Evolutionary conservation across 2,797 vertebrate genomes (phyloP), one percentile per base, ranked within the genome.

Genomic region (Coilia nasus): DNA sequence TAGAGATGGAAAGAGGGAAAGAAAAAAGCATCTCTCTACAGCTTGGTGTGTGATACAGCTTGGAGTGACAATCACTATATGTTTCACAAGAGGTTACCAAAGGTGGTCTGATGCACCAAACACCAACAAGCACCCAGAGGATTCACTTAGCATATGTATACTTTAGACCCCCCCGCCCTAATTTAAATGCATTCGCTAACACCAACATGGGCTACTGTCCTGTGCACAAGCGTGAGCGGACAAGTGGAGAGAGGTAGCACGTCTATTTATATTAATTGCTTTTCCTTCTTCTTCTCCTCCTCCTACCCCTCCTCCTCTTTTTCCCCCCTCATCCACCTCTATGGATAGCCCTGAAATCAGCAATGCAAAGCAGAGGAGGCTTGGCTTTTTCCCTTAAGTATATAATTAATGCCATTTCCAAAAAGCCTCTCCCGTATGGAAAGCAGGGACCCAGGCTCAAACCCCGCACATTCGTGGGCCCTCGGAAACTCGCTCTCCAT

Each of bases 341-440:
- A 90, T 90, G 89, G 90, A 91, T 92, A 75, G 67, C 56, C 93
- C 92, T 94, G 50, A 54, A 54, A 96, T 95, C 94, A 95, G 94
- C 93, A 95, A 95, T 96, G 95, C 94, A 96, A 96, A 96, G 93
- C 88, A 95, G 94, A 93, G 84, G 88, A 90, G 89, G 92, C 91
- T 91, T 91, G 91, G 88, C 91, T 93, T 93, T 93, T 93, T 91
- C 90, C 92, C 91, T 91, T 94, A 94, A 96, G 94, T 94, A 94
- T 95, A 93, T 95, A 95, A 96, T 96, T 96, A 95, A 95, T 94
- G 94, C 94, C 92, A 94, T 95, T 95, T 95, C 94, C 94, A 95
- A 95, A 92, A 95, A 94, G 94, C 94, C 95, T 94, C 95, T 95
- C 93, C 94, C 94, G 31, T 93, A 94, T 94, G 93, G 93, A 95